phyloP scores from a whole-genome alignment of 2,113 vertebrate genomes.

The Bettongia penicillata region DNA sequence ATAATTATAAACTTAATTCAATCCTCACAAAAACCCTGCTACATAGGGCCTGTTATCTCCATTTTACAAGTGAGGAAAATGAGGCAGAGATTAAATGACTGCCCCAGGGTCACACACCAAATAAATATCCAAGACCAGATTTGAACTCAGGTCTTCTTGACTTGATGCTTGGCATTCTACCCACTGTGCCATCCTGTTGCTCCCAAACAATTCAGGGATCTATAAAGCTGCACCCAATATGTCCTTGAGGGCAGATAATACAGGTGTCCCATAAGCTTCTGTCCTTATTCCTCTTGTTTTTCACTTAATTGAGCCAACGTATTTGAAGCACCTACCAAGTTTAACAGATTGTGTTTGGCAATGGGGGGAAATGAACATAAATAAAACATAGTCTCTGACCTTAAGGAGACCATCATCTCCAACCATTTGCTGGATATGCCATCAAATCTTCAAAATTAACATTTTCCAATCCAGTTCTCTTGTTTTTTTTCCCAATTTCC shows the following conservation, averaged over 20 bases:
- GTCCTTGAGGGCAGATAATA: conserved; percentile 2
- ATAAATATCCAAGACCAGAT: not conserved
- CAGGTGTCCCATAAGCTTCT: not conserved
- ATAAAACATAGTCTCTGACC: not conserved
- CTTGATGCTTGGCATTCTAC: conserved; percentile 18
- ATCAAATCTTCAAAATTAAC: not conserved
- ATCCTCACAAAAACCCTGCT: not conserved
- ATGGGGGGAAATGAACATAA: not conserved
- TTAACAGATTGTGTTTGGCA: not conserved
- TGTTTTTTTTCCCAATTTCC: not conserved
- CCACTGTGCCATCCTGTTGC: not conserved
- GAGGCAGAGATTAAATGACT: not conserved
- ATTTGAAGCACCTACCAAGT: not conserved
- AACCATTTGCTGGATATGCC: not conserved
- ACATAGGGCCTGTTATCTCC: not conserved
- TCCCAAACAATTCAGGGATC: conserved; percentile 66
- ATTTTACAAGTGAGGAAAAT: not conserved
- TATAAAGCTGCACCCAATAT: conserved; percentile 47
- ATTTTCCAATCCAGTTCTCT: not conserved
- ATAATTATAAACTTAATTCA: not conserved
- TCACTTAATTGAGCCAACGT: not conserved
- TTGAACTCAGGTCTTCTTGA: conserved; percentile 55
- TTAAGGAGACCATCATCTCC: not conserved
- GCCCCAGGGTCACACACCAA: not conserved
- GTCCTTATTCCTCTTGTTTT: not conserved